Base-by-base conservation (phyloP, 1,140 invertebrate genomes). In the Aleiodes sp. region DNA sequence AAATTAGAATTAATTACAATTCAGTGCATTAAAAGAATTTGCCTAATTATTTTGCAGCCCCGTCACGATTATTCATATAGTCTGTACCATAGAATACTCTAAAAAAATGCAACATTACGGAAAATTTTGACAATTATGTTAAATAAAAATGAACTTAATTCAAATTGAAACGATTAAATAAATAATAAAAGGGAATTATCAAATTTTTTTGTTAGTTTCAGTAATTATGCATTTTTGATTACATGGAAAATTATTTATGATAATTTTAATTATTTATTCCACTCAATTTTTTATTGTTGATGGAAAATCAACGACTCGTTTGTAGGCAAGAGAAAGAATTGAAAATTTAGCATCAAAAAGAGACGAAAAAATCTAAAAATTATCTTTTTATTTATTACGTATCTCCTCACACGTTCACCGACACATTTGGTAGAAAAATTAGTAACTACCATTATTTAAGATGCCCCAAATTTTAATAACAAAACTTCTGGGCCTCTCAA, bases 71-170 rank as follows among this genome's bases (percentile, higher is more conserved):
- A 26, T 1, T 56, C 7, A 21, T 10, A 56, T 43, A 56, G 46
- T 56, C 24, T 56, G 46, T 56, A 56, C 46, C 46, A 56, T 56
- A 56, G 39, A 56, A 28, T 28, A 56, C 46, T 56, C 46, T 56
- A 21, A 21, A 56, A 56, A 56, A 24, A 56, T 26, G 24, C 46
- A 56, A 56, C 46, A 56, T 24, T 26, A 4, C 21, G 19, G 24
- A 56, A 24, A 56, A 56, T 24, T 21, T 10, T 10, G 12, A 10
- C 19, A 56, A 28, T 43, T 16, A 43, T 16, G 39, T 43, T n/a
- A 43, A 43, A 43, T 43, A 43, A 43, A 43, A 43, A 43, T n/a
- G n/a, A n/a, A n/a, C n/a, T n/a, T n/a, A 43, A 43, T 43, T 43
- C 1, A 43, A n/a, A n/a, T 43, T 14, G 35, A 39, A 39, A n/a